These are phyloP conservation scores for Phasia obesa DNA, from an alignment of 2,888 invertebrate species.

Conservation along the genomic window DNA sequence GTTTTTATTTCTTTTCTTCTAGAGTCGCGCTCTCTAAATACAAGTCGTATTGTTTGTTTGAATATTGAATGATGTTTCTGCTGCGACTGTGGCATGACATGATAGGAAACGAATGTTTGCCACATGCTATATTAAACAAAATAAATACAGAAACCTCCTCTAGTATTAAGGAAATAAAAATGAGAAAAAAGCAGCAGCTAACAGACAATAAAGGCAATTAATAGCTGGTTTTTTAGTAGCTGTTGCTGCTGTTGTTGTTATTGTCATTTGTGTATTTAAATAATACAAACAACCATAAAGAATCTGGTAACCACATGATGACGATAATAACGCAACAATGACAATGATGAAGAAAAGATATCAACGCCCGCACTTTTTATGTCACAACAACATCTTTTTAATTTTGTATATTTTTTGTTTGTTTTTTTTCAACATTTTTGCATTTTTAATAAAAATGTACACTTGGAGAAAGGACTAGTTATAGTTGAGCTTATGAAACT, in stretches of 20 bases:
- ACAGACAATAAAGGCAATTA: constrained; percentile 71
- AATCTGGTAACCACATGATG: constrained; percentile 71
- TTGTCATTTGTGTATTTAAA: constrained; percentile 61
- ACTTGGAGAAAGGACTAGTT: constrained; percentile 4
- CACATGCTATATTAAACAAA: constrained; percentile 66
- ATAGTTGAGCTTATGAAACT: too few species aligned
- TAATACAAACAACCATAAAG: constrained; percentile 69
- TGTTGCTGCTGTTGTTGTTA: constrained; percentile 16
- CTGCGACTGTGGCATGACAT: constrained; percentile 46
- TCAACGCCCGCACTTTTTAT: constrained; percentile 71
- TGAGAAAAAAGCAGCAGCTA: constrained; percentile 44
- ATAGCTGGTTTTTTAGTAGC: constrained; percentile 50
- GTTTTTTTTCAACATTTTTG: constrained; percentile 32
- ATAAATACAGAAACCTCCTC: constrained; percentile 68
- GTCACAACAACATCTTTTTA: constrained; percentile 64
- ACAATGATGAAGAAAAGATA: constrained; percentile 68
- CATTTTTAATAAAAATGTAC: constrained; percentile 35
- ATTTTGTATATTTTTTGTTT: constrained; percentile 21
- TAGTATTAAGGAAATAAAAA: constrained; percentile 58
- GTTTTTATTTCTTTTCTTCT: constrained; percentile 66
- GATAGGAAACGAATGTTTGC: constrained; percentile 67
- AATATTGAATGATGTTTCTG: constrained; percentile 48
- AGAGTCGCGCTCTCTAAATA: constrained; percentile 22
- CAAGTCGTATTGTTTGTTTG: constrained; percentile 52
- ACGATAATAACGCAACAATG: constrained; percentile 60